phyloP scores from a whole-genome alignment of 1,140 invertebrate species.

The Drosophila willistoni region DNA sequence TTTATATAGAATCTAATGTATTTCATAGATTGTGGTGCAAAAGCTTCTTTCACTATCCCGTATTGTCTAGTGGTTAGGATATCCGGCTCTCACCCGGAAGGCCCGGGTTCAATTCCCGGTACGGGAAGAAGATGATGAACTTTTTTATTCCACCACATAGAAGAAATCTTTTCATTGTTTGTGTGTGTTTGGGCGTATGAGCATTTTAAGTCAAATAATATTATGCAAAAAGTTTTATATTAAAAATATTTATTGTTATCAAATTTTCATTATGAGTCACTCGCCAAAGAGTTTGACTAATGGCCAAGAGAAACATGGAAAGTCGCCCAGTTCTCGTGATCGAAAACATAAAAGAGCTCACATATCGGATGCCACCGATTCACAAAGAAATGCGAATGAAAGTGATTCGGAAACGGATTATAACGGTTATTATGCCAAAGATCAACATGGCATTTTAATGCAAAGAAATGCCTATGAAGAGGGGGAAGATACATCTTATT shows the following conservation, averaged over 20 bases:
- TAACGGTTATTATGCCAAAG: background rate
- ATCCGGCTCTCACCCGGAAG: slow-evolving; percentile 92
- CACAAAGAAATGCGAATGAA: background rate
- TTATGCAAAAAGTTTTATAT: background rate
- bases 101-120: slow-evolving; percentile 82
- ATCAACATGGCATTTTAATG: background rate
- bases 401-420: background rate
- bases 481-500: background rate
- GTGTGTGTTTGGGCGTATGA: background rate
- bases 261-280: slow-evolving; percentile 7
- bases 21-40: too few species aligned
- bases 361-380: background rate
- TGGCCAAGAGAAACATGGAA: background rate
- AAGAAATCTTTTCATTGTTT: background rate
- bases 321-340: background rate
- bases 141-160: background rate
- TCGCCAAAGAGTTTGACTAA: background rate
- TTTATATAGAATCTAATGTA: too few species aligned
- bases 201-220: slow-evolving; percentile 25
- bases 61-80: slow-evolving; percentile 87
- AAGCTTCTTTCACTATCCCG: background rate
- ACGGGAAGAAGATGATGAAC: slow-evolving; percentile 14
- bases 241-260: background rate
- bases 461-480: slow-evolving; percentile 6
- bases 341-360: background rate